Percentiles rank a stretch among this genome's conserved stretches.
Conservation (phyloP, 2,888 invertebrate genomes). For the Sialis lutaria region DNA sequence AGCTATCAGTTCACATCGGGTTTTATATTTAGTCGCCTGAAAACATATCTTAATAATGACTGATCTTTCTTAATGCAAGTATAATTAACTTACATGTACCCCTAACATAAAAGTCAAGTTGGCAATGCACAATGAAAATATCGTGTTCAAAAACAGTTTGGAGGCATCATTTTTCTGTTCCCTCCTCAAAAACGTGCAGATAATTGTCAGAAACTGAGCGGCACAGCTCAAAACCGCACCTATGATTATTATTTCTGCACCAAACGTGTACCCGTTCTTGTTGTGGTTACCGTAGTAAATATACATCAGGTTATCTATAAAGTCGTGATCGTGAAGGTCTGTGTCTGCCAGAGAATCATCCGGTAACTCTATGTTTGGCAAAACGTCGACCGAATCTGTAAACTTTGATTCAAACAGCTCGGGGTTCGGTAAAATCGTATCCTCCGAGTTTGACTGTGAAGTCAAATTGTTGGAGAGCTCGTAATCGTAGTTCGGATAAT, state of each 20-base stretch:
- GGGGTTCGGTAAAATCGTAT: conserved; percentile 23
- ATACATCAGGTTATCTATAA: conserved; percentile 56
- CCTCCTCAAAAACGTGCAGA: conserved; percentile 24
- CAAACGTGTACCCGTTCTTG: conserved; percentile 32
- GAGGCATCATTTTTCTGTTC: conserved; percentile 24
- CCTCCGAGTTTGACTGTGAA: conserved; percentile 16
- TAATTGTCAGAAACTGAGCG: conserved; percentile 30
- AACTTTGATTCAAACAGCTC: conserved; percentile 19
- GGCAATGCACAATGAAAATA: conserved; percentile 39
- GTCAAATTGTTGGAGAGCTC: conserved; percentile 18
- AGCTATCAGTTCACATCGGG: conserved; percentile 48
- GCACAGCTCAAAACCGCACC: conserved; percentile 31
- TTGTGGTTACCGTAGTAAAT: conserved; percentile 43
- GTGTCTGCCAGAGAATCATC: conserved; percentile 45
- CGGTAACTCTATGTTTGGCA: conserved; percentile 34
- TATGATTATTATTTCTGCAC: conserved; percentile 28
- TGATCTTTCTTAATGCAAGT: too few relatives aligned
- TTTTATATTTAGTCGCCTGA: conserved; percentile 42
- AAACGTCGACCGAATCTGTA: conserved; percentile 23
- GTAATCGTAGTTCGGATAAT: conserved; percentile 24
- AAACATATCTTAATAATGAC: conserved; percentile 10
- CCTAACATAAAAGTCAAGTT: conserved; percentile 47
- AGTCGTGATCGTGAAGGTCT: conserved; percentile 48
- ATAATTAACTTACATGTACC: conserved; percentile 33
- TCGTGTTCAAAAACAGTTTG: conserved; percentile 41